Percentiles rank a stretch among this genome's conserved stretches.
Conservation (phyloP, 2,888 invertebrate species). For the Ypsolopha sequella region DNA sequence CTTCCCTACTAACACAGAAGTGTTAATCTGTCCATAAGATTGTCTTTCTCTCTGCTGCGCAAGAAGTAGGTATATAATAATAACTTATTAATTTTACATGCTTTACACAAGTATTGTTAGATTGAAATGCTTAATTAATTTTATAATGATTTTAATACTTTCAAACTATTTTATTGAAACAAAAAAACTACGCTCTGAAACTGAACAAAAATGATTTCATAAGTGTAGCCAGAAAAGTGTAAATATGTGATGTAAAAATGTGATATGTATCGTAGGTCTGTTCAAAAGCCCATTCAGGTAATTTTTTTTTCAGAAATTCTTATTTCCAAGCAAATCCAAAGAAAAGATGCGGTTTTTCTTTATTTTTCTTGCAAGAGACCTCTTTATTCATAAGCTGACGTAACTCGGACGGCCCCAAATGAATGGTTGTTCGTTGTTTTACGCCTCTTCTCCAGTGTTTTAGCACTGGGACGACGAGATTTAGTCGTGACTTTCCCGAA, state of each 20-base stretch:
- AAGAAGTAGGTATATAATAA: too few species aligned
- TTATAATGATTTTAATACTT: too few species aligned
- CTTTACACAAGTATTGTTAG: too few species aligned
- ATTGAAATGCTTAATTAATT: too few species aligned
- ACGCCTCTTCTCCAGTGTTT: constrained; percentile 65
- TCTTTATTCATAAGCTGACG: constrained; percentile 68
- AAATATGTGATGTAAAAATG: too few species aligned
- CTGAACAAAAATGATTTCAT: too few species aligned
- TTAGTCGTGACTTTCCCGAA: constrained; percentile 15
- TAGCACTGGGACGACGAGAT: constrained; percentile 59
- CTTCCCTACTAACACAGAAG: background rate
- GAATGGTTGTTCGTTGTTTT: constrained; percentile 69
- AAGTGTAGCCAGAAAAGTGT: too few species aligned
- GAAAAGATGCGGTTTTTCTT: background rate
- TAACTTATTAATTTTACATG: too few species aligned
- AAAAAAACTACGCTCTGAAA: background rate
- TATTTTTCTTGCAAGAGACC: constrained; percentile 29
- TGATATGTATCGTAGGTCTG: too few species aligned
- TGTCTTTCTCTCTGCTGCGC: background rate
- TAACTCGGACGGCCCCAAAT: constrained; percentile 64
- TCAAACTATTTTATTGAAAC: background rate
- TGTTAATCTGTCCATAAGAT: background rate
- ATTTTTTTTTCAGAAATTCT: background rate
- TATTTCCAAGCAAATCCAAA: background rate
- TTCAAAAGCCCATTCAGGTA: too few species aligned